These are phyloP conservation scores for Laupala kohalensis DNA, from an alignment of 1,140 invertebrate species.

Conservation along the genomic window DNA sequence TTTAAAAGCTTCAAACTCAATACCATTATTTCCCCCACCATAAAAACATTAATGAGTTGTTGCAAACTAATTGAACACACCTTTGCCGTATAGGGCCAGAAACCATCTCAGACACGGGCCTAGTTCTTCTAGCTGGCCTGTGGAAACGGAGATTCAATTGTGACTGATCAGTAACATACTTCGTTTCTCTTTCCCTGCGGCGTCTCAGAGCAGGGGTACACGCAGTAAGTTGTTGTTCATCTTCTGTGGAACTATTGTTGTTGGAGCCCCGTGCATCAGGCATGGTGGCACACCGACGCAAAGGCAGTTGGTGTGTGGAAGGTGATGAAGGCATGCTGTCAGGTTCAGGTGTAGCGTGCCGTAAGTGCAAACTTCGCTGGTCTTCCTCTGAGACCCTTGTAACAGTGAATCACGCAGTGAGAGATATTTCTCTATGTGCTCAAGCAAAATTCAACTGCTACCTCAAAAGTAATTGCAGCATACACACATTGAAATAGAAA, in stretches of 20 bases:
- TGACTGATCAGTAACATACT: slow-evolving; percentile 58
- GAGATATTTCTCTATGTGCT: too few species aligned
- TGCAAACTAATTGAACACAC: too few species aligned
- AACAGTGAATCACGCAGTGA: neutral
- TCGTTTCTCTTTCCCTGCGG: slow-evolving; percentile 42
- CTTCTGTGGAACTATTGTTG: slow-evolving; percentile 29
- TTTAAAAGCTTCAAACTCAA: too few species aligned
- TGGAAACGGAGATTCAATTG: slow-evolving; percentile 60
- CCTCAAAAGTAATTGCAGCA: too few species aligned
- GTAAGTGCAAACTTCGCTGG: neutral
- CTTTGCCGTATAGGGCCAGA: neutral
- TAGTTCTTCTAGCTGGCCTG: slow-evolving; percentile 38
- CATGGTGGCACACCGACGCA: slow-evolving; percentile 30
- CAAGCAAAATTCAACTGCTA: too few species aligned
- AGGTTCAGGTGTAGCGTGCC: neutral
- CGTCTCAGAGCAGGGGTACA: slow-evolving; percentile 45
- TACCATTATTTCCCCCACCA: too few species aligned
- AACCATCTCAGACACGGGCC: slow-evolving; percentile 10
- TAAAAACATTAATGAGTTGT: too few species aligned
- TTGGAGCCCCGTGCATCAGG: slow-evolving; percentile 25
- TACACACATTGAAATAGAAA: too few species aligned
- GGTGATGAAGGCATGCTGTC: neutral
- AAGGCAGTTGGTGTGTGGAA: slow-evolving; percentile 5
- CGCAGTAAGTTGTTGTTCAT: slow-evolving; percentile 31
- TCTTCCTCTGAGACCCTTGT: neutral